Evolutionary conservation across 2,113 vertebrate species (phyloP).

Genomic region (Eptatretus burgeri): DNA sequence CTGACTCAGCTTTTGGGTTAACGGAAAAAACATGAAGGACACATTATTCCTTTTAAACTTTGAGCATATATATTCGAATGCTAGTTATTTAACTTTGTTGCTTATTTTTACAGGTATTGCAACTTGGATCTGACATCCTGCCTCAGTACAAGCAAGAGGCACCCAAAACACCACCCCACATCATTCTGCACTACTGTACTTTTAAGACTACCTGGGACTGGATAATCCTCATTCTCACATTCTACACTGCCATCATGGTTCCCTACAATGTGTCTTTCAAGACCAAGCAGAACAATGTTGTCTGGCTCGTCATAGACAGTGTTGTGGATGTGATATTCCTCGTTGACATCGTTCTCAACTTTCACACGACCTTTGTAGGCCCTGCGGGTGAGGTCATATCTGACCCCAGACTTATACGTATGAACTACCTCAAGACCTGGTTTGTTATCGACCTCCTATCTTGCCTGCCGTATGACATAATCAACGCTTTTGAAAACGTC

Average conservation of each 20-base stretch:
- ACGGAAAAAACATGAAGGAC: neutral
- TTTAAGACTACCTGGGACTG: conserved; percentile 98
- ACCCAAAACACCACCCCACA: conserved; percentile 79
- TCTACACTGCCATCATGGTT: conserved; percentile 88
- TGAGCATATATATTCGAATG: no score
- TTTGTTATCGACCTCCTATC: conserved; percentile 88
- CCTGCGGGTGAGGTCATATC: conserved; percentile 83
- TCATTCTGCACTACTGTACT: conserved; percentile 82
- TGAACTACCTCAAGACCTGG: conserved; percentile 96
- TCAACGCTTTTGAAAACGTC: conserved; percentile 92
- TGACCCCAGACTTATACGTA: conserved; percentile 75
- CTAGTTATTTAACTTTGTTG: conserved; percentile 6
- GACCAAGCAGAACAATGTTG: conserved; percentile 90
- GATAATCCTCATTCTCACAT: conserved; percentile 92
- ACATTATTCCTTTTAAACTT: no score
- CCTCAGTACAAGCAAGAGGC: conserved; percentile 94
- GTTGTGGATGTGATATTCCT: conserved; percentile 89
- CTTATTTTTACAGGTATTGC: conserved; percentile 35
- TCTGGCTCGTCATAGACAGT: conserved; percentile 84
- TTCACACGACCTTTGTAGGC: conserved; percentile 85
- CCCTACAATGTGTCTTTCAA: conserved; percentile 95
- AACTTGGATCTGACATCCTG: conserved; percentile 76
- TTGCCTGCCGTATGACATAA: conserved; percentile 78
- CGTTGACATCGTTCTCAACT: conserved; percentile 87
- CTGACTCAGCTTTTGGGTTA: neutral